Evolutionary conservation across 2,113 vertebrate genomes (phyloP), one percentile per base, ranked within the genome.

Genomic region (Mastomys coucha): DNA sequence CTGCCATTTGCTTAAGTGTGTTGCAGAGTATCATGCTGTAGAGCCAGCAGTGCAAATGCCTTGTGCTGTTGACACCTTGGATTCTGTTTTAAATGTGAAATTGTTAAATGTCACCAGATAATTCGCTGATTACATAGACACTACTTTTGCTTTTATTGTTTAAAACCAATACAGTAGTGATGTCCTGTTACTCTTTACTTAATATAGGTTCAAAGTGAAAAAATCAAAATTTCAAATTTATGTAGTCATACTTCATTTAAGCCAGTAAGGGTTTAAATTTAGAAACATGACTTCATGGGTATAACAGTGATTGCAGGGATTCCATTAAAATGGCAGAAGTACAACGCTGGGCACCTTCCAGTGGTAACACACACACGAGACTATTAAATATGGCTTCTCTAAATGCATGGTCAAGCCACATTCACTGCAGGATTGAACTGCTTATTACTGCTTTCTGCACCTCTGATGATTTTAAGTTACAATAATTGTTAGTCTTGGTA

Each of bases 391-490:
- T 67, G 63, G 4, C 24, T 94, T 89, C 89, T 51, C 76, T 96
- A 91, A 89, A 91, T 49, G 86, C 65, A 42, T 87, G 19, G 39
- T 88, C 81, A 31, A 93, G 31, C 58, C 91, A 92, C 96, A 82
- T 72, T 92, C 1, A 2, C 7, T 65, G 3, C 92, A 93, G 84
- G 86, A 94, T 92, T 97, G 56, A 96, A 92, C 97, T 51, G 88
- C 96, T 97, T 93, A 96, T 72, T 97, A 91, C 86, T 33, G 51
- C 94, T 96, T 95, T 95, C 67, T 93, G 75, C 26, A 77, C 26
- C 13, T 93, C 82, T 90, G 24, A 36, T 86, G 88, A 94, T 97
- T 92, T 89, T 97, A 91, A 96, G 56, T 91, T 96, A 91, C 11
- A 93, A 56, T 73, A 95, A 97, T 63, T 94, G 95, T 94, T 88